Evolutionary conservation across 2,113 vertebrate genomes (phyloP).

Genomic region (Salvator merianae): DNA sequence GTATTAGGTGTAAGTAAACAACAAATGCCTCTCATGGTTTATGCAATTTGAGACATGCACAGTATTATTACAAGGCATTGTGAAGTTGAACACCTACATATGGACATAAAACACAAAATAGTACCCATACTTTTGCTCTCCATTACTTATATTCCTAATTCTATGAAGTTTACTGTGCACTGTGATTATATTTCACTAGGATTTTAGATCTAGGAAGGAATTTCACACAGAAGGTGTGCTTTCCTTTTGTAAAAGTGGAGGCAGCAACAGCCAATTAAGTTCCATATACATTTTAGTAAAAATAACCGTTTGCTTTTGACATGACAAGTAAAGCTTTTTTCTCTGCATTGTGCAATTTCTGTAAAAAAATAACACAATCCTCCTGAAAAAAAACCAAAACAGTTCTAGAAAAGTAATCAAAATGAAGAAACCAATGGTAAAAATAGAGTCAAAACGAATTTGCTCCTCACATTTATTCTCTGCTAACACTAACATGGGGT

Average conservation of each 20-base stretch:
- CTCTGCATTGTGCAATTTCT: conserved; percentile 43
- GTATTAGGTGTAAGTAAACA: conserved; percentile 53
- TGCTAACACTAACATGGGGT: too few relatives aligned
- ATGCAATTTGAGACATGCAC: conserved; percentile 9
- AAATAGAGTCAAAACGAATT: not conserved
- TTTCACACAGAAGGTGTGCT: conserved; percentile 20
- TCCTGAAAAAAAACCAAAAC: conserved; percentile 36
- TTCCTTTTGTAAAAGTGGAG: conserved; percentile 31
- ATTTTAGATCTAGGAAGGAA: conserved; percentile 29
- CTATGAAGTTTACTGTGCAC: conserved; percentile 6
- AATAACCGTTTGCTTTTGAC: conserved; percentile 48
- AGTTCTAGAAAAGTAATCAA: not conserved
- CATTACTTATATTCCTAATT: conserved; percentile 24
- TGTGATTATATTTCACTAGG: conserved; percentile 15
- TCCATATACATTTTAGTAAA: not conserved
- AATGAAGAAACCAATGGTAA: not conserved
- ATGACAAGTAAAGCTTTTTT: conserved; percentile 34
- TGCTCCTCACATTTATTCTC: not conserved
- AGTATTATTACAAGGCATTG: conserved; percentile 1
- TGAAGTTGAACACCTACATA: conserved; percentile 23
- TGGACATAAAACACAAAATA: not conserved
- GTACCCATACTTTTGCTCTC: conserved; percentile 17
- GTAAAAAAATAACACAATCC: not conserved
- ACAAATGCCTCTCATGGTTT: conserved; percentile 41
- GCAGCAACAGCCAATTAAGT: conserved; percentile 43